Evolutionary conservation across 2,888 invertebrate genomes (phyloP), one percentile per base, ranked within the genome.

Genomic region (Drosophila prostipennis): DNA sequence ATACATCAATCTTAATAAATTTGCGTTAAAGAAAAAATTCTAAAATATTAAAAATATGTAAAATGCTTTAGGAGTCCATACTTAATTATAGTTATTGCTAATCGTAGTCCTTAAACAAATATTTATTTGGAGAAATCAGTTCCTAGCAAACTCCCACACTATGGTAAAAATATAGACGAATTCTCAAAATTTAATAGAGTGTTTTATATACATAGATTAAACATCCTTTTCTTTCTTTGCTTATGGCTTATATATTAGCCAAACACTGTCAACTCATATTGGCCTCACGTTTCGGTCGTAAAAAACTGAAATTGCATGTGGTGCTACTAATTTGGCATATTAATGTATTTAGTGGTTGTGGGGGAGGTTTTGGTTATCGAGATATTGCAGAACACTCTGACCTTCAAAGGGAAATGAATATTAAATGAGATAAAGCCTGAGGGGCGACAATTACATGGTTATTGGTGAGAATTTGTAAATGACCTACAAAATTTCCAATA

Each of bases 221-320:
- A 0, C 39, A 45, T 16, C 16, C 23, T 32, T 16, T 14, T 11
- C n/a, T 29, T 3, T 8, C 23, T 36, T 19, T 26, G 16, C 16
- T 19, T 29, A 32, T 13, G 7, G 37, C 36, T 54, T 46, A 51
- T 55, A 55, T 68, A 60, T 70, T 46, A 49, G 45, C 45, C 39
- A 34, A 34, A 26, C 32, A 42, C 19, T 52, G 51, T 54, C 48
- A 34, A 43, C 19, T 49, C 40, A 19, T 69, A 60, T 55, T 60
- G 60, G 16, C n/a, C 54, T 57, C 70, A 71, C 70, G 70, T 71
- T 52, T 59, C 23, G 70, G 60, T 52, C 70, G 42, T 71, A 71
- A 71, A 71, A 71, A 52, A 55, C 40, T 55, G 51, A 34, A 60
- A 69, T 55, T 71, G 70, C 70, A 69, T 40, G 54, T 45, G 70